phyloP scores from a whole-genome alignment of 2,797 vertebrate genomes.

The Xiphorhynchus erythropygius region DNA sequence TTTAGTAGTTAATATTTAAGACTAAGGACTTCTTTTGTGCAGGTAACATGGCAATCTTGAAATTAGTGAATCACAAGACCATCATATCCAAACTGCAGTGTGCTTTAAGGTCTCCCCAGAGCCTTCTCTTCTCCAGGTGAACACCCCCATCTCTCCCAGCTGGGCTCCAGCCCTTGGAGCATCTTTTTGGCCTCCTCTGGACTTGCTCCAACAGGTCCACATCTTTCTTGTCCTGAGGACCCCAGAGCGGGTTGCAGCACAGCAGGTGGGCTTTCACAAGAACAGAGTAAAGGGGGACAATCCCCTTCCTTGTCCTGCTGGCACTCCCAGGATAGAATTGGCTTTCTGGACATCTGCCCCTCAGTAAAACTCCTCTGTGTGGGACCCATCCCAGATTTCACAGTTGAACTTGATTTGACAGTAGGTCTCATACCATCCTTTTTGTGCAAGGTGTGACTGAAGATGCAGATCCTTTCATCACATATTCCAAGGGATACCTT shows the following conservation, averaged over 20 bases:
- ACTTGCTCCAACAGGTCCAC: background rate
- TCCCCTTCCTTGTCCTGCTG: rapidly evolving
- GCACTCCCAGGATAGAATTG: background rate
- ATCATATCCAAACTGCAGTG: background rate
- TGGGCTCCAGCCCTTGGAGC: background rate
- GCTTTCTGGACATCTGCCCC: background rate
- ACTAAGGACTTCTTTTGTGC: background rate
- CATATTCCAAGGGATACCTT: constrained; percentile 46
- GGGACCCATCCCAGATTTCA: background rate
- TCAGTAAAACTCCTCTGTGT: background rate
- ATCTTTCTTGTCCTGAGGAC: rapidly evolving
- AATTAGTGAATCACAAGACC: background rate
- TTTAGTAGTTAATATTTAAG: background rate
- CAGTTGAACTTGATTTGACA: background rate
- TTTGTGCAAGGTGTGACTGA: constrained; percentile 40
- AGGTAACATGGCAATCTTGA: background rate
- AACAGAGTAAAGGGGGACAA: background rate
- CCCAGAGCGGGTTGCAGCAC: background rate
- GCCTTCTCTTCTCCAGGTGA: background rate
- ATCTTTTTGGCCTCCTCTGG: background rate
- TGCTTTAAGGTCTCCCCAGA: background rate
- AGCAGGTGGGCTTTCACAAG: background rate
- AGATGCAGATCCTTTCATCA: constrained; percentile 53
- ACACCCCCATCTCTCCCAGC: background rate
- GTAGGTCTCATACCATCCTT: constrained; percentile 8